Percentiles rank a stretch among this genome's conserved stretches.
Evolutionary conservation across 2,888 invertebrate genomes (phyloP).

Genomic region (Dermolepida albohirtum): DNA sequence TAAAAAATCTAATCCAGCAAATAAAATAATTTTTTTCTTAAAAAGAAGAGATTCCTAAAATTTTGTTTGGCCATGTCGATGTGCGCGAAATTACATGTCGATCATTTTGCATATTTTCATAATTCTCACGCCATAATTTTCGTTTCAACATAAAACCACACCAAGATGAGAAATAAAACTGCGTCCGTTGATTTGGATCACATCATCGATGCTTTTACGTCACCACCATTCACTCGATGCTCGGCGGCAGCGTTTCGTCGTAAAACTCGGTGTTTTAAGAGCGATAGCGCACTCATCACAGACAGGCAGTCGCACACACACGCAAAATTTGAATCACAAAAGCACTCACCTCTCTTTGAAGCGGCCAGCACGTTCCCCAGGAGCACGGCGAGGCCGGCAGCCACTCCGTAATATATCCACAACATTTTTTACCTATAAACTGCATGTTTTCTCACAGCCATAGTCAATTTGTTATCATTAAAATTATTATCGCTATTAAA

Average conservation of each 20-base stretch:
- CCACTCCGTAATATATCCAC: conserved; percentile 63
- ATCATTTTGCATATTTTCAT: background rate
- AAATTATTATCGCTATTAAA: conserved; percentile 13
- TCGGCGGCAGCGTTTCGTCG: too few relatives aligned
- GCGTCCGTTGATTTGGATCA: too few relatives aligned
- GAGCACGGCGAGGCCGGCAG: conserved; percentile 58
- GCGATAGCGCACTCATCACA: too few relatives aligned
- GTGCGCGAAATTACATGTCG: background rate
- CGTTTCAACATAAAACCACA: too few relatives aligned
- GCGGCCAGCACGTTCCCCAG: conserved; percentile 56
- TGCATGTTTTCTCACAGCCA: conserved; percentile 63
- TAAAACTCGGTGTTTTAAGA: too few relatives aligned
- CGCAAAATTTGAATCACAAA: conserved; percentile 7
- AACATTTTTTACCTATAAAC: conserved; percentile 63
- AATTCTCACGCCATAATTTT: background rate
- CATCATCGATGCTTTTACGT: background rate
- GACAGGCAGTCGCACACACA: background rate
- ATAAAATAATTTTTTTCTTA: too few relatives aligned
- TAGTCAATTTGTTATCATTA: conserved; percentile 56
- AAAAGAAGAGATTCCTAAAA: too few relatives aligned
- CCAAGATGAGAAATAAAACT: too few relatives aligned
- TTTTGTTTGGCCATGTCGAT: background rate
- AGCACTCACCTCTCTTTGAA: conserved; percentile 61
- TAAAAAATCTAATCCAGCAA: too few relatives aligned
- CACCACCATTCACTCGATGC: conserved; percentile 8